Evolutionary conservation across 1,140 invertebrate species (phyloP), one percentile per base, ranked within the genome.

Genomic region (Fopius arisanus): DNA sequence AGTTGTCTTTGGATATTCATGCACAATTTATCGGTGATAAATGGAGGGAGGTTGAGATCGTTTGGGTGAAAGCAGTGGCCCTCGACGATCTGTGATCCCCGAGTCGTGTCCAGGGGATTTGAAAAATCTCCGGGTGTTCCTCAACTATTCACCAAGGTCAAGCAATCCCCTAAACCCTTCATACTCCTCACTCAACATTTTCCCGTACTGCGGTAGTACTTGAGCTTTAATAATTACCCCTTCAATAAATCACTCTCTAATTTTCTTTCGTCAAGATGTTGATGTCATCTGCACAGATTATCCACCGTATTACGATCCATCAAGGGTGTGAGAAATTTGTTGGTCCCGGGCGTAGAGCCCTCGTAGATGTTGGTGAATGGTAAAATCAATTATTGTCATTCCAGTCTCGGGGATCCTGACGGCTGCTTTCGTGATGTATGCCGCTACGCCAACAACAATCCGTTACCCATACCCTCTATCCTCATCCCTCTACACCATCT

Each of bases 341-440:
- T 40, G 41, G 29, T 33, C 54, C 23, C 21, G 48, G n/a, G 16
- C 43, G 43, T 28, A 69, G 4, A 41, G 40, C 4, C 19, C 10
- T 71, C 54, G 75, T 33, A 72, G 71, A 74, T 71, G 66, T 78
- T 73, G 73, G 72, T 73, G 77, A 78, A 74, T 76, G 78, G 82
- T 78, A 78, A 81, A 84, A 87, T 86, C 85, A 87, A 87, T 87
- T 87, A 86, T 85, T 86, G 83, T 85, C 83, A 84, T 87, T 87
- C 80, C 78, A 80, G 78, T 79, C 78, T 81, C 77, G 78, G 79
- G 76, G 77, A 82, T 84, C 78, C 79, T 85, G 82, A 86, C 82
- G 82, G 83, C 77, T 82, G 78, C 80, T 81, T 82, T 76, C 75
- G 82, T 82, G 84, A 85, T 85, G 79, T 83, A 84, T 84, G 82